These are phyloP conservation scores for Bryconaethiops microstoma DNA, from an alignment of 2,797 vertebrate species.

Conservation along the genomic window DNA sequence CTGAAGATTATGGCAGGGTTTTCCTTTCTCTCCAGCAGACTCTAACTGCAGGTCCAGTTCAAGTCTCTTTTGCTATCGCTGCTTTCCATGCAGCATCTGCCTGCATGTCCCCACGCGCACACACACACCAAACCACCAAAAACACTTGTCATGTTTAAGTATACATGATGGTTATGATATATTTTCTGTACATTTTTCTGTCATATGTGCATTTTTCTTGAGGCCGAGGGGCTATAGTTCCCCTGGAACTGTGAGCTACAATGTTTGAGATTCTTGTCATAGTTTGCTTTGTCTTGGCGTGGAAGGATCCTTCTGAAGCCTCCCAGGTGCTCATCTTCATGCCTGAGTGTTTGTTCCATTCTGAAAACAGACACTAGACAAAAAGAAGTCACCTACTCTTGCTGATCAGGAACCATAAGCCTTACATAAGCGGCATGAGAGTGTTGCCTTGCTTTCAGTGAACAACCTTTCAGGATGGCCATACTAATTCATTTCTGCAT, in stretches of 20 bases:
- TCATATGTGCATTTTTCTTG: constrained; percentile 67
- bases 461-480: neutral
- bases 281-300: constrained; percentile 58
- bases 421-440: neutral
- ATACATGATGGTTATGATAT: too few species aligned
- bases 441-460: neutral
- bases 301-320: constrained; percentile 72
- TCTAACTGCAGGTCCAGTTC: too few species aligned
- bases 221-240: constrained; percentile 67
- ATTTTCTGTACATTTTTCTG: neutral
- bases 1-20: too few species aligned
- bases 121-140: too few species aligned
- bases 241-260: constrained; percentile 72
- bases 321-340: constrained; percentile 67
- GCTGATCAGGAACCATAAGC: neutral
- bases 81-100: too few species aligned
- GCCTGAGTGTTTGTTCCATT: constrained; percentile 72
- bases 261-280: constrained; percentile 71
- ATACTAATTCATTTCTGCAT: constrained; percentile 1
- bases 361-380: neutral
- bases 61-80: too few species aligned
- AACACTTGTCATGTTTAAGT: too few species aligned
- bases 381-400: neutral
- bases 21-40: too few species aligned
- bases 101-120: too few species aligned